Evolutionary conservation across 2,888 invertebrate species (phyloP).

Genomic region (Chrysodeixis includens): DNA sequence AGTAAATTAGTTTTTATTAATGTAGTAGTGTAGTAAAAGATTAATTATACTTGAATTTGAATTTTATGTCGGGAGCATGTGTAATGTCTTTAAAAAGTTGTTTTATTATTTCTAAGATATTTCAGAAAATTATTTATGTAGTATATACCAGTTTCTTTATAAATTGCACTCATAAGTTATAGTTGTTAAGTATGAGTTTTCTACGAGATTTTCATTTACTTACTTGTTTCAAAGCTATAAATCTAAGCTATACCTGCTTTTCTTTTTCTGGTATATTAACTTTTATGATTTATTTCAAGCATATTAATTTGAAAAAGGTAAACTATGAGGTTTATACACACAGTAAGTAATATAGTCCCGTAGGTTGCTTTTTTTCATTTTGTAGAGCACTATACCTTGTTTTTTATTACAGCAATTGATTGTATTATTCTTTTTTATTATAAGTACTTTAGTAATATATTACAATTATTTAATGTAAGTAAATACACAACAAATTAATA

Average conservation of each 20-base stretch:
- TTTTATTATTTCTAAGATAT: constrained; percentile 11
- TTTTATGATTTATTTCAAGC: neutral
- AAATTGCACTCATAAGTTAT: neutral
- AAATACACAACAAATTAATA: constrained; percentile 25
- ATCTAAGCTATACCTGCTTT: neutral
- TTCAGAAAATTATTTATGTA: neutral
- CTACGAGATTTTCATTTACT: neutral
- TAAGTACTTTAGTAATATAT: neutral
- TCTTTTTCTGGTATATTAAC: constrained; percentile 4
- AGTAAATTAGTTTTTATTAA: neutral
- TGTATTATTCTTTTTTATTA: too few species aligned
- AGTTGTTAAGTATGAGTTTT: neutral
- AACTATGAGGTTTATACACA: too few species aligned
- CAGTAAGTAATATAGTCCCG: too few species aligned
- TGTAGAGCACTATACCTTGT: too few species aligned
- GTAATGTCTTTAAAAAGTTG: constrained; percentile 26
- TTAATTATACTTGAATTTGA: constrained; percentile 21
- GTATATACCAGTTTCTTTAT: neutral
- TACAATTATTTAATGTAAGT: neutral
- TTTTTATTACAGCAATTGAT: too few species aligned
- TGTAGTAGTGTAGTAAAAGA: neutral
- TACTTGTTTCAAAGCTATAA: neutral
- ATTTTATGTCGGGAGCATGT: constrained; percentile 46
- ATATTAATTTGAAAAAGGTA: neutral
- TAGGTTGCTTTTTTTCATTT: too few species aligned